A percentile compares a stretch with the other conserved stretches of the same genome.
Evolutionary conservation across 2,113 vertebrate genomes (phyloP).

Genomic region (Reinhardtius hippoglossoides): DNA sequence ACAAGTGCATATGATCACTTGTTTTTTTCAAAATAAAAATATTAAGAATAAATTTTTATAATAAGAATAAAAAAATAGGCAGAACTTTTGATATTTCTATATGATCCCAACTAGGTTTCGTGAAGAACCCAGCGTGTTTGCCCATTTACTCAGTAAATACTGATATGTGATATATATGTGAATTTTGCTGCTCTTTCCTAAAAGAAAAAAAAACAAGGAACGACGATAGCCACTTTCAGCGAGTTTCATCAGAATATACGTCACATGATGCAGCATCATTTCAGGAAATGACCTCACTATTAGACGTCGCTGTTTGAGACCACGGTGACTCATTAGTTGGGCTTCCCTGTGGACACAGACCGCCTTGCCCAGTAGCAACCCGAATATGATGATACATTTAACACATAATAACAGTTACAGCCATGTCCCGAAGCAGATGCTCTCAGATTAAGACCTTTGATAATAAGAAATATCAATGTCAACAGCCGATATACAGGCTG

Average conservation of each 20-base stretch:
- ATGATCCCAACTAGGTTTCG: constrained; percentile 21
- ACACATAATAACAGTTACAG: background rate
- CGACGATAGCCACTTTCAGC: constrained; percentile 34
- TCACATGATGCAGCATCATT: constrained; percentile 25
- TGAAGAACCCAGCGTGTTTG: constrained; percentile 6
- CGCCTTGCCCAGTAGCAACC: constrained; percentile 40
- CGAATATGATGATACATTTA: constrained; percentile 19
- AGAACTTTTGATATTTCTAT: no score
- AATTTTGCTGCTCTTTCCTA: background rate
- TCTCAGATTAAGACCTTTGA: background rate
- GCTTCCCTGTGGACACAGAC: constrained; percentile 24
- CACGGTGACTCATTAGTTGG: constrained; percentile 44
- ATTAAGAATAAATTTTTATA: no score
- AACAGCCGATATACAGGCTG: background rate
- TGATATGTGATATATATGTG: no score
- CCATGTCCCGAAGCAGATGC: background rate
- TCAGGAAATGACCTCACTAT: constrained; percentile 61
- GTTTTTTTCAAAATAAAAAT: no score
- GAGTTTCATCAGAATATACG: constrained; percentile 64
- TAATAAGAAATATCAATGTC: constrained; percentile 4
- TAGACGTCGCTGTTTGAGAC: constrained; percentile 50
- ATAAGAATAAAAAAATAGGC: no score
- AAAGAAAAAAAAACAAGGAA: constrained; percentile 11
- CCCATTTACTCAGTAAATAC: no score
- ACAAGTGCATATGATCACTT: no score